These are phyloP conservation scores for Diarsia dahlii DNA, from an alignment of 2,888 invertebrate species.

Conservation along the genomic window DNA sequence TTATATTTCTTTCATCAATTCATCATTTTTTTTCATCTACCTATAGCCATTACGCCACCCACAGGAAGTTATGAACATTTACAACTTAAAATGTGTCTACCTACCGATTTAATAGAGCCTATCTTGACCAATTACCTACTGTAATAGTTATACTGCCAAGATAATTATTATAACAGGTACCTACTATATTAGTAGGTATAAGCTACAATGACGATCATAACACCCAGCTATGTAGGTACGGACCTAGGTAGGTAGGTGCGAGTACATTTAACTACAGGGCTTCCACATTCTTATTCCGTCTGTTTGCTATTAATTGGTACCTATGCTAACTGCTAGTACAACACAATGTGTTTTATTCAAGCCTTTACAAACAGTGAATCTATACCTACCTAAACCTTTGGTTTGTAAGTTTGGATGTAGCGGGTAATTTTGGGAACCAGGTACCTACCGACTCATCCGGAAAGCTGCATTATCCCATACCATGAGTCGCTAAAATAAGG, in stretches of 20 bases:
- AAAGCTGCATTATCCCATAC: too few relatives aligned
- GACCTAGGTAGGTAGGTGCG: background rate
- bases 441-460: background rate
- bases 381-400: too few relatives aligned
- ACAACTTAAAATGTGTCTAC: background rate
- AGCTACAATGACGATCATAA: background rate
- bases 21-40: too few relatives aligned
- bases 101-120: background rate
- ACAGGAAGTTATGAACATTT: slow-evolving; percentile 4
- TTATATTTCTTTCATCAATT: background rate
- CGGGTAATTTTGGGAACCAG: background rate
- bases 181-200: background rate
- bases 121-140: slow-evolving; percentile 18
- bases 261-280: background rate
- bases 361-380: slow-evolving; percentile 4
- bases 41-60: background rate
- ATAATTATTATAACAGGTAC: slow-evolving; percentile 1
- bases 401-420: background rate
- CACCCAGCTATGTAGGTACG: background rate
- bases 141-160: background rate
- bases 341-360: slow-evolving; percentile 8
- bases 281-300: slow-evolving; percentile 6
- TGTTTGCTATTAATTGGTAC: background rate
- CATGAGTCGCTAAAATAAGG: background rate
- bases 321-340: slow-evolving; percentile 13